A percentile compares a stretch with the other conserved stretches of the same genome.
These are phyloP conservation scores for Acheta domesticus DNA, from an alignment of 2,888 invertebrate genomes.

Conservation along the genomic window DNA sequence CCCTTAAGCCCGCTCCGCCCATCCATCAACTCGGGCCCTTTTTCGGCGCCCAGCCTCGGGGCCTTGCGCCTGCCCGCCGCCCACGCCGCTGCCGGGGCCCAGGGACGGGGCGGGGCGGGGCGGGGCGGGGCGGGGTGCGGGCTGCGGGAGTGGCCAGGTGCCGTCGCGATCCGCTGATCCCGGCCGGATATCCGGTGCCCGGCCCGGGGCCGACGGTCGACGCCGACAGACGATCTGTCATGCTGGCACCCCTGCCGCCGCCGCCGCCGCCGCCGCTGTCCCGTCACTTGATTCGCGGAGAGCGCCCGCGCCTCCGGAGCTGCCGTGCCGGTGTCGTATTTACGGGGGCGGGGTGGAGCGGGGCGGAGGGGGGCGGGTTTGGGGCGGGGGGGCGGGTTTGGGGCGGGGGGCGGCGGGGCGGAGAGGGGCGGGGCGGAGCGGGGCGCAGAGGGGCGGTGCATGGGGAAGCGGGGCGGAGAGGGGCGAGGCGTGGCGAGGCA, in stretches of 20 bases:
- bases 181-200: conserved; percentile 5
- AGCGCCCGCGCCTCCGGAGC: neutral
- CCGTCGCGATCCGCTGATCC: conserved; percentile 10
- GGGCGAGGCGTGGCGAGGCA: too few species aligned
- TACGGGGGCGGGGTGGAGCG: too few species aligned
- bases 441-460: too few species aligned
- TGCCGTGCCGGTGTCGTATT: too few species aligned
- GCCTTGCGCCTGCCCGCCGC: too few species aligned
- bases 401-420: too few species aligned
- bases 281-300: neutral
- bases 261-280: neutral
- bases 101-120: neutral
- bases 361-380: too few species aligned
- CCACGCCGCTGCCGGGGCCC: too few species aligned
- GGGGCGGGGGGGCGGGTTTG: too few species aligned
- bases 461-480: fast-evolving
- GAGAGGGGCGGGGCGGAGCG: too few species aligned
- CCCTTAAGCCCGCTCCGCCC: neutral
- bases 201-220: neutral
- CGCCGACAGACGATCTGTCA: conserved; percentile 18
- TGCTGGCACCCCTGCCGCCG: neutral
- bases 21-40: neutral
- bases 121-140: neutral
- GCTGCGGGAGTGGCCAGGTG: neutral
- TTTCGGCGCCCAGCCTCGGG: neutral